These are phyloP conservation scores for Megalopta genalis DNA, from an alignment of 1,140 invertebrate genomes.

Conservation along the genomic window DNA sequence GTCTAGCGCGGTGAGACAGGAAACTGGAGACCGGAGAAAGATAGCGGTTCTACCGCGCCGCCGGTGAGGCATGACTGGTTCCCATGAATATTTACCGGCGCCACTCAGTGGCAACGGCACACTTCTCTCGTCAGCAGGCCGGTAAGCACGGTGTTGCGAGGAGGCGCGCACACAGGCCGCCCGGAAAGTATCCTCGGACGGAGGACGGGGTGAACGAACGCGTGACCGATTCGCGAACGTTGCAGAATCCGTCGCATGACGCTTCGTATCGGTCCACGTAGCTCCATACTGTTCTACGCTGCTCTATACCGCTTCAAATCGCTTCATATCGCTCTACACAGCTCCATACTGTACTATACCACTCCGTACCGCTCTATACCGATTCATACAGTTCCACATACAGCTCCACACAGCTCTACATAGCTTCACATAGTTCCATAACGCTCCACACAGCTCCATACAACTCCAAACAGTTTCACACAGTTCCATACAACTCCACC, in stretches of 20 bases:
- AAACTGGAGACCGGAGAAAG: conserved; percentile 27
- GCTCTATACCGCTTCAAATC: no score
- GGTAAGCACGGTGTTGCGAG: conserved; percentile 32
- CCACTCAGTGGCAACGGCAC: conserved; percentile 43
- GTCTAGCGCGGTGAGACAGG: not conserved
- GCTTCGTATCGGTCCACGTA: no score
- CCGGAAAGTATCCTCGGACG: conserved; percentile 20
- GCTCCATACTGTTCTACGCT: no score
- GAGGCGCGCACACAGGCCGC: conserved; percentile 13
- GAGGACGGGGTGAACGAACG: conserved; percentile 28
- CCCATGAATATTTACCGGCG: conserved; percentile 65
- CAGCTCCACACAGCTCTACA: no score
- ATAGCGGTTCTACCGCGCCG: conserved; percentile 25
- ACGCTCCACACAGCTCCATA: no score
- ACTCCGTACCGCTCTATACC: no score
- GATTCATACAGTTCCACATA: no score
- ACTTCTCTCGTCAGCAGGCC: conserved; percentile 44
- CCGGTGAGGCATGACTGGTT: conserved; percentile 33
- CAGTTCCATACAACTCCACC: no score
- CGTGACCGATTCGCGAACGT: not conserved
- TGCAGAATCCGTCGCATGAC: not conserved
- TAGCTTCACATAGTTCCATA: no score
- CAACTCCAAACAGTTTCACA: no score
- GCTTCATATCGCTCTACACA: no score
- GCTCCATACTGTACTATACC: no score